Base-by-base conservation (phyloP, 2,888 invertebrate genomes). In the Yponomeuta plumbellus region DNA sequence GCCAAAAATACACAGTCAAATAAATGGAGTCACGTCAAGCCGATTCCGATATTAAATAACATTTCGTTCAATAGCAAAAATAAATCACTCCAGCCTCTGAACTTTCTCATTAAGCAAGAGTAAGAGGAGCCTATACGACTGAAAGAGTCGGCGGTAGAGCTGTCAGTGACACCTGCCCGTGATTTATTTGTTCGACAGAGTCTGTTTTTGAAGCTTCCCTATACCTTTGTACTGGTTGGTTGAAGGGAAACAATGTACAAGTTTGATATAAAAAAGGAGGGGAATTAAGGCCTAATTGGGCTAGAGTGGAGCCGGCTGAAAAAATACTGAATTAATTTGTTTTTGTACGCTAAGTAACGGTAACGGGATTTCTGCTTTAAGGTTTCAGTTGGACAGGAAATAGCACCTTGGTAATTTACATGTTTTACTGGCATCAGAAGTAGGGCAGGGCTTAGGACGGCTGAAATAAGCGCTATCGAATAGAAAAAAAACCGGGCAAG, bases 161-260 rank as follows among this genome's bases (percentile, higher is more conserved):
- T 21, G 82, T 80, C 83, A 77, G 69, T 72, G 76, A 79, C 82
- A 84, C 80, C 80, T 81, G 83, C 71, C 71, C 44, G 75, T 83
- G 83, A 84, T 83, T 84, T 83, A 84, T 85, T 80, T 79, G 80
- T 77, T 76, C 68, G 75, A 78, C 80, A 79, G 79, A 79, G 81
- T 80, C 76, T 76, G 73, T 75, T 76, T 83, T 79, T 77, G 74
- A 75, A 34, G 40, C 66, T 11, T n/a, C n/a, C 34, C 40, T 63
- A 20, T 39, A 3, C 40, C 11, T 20, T 44, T 52, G 44, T 52
- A 52, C 17, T 52, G 34, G 34, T 52, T 52, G 44, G 44, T 52
- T 17, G 17, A 52, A 52, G 44, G 44, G 44, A 52, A 52, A 17
- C 34, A 5, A 10, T 34, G 34, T 52, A 52, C 44, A 52, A 17